These are phyloP conservation scores for Epizoanthus fatuus DNA, from an alignment of 92 coral and sea anemone genomes.

Conservation along the genomic window DNA sequence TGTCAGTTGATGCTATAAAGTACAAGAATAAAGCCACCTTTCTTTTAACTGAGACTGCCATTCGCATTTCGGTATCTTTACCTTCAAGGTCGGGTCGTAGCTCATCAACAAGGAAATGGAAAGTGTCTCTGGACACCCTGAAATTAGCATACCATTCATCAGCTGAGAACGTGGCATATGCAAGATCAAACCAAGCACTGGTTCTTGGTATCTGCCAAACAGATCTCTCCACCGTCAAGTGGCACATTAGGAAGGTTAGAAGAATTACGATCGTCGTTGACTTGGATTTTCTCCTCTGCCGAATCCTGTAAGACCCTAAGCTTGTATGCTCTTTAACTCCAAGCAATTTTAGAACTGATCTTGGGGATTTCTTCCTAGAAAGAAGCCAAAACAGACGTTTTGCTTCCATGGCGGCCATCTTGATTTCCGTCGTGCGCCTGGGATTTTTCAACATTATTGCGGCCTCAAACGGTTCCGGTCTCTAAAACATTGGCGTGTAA, in stretches of 20 bases:
- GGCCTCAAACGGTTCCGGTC: too few relatives aligned
- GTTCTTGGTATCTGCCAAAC: not conserved
- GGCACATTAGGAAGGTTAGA: not conserved
- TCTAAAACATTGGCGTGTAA: too few relatives aligned
- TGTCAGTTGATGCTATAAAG: slow-evolving; percentile 67
- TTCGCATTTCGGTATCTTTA: slow-evolving; percentile 64
- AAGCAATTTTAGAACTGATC: too few relatives aligned
- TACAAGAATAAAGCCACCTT: slow-evolving; percentile 67
- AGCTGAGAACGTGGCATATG: slow-evolving; percentile 55
- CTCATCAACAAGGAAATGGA: slow-evolving; percentile 43
- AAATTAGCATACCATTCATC: slow-evolving; percentile 74
- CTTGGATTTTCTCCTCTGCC: not conserved
- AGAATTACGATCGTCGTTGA: not conserved
- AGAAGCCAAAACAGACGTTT: too few relatives aligned
- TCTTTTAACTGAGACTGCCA: slow-evolving; percentile 56
- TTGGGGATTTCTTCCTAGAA: too few relatives aligned
- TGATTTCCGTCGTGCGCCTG: not conserved
- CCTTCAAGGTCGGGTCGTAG: slow-evolving; percentile 52
- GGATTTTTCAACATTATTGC: not conserved
- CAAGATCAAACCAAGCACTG: slow-evolving; percentile 6
- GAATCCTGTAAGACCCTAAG: not conserved
- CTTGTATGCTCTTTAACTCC: too few relatives aligned
- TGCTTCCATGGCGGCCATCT: not conserved
- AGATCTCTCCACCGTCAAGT: not conserved
- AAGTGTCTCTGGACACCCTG: slow-evolving; percentile 67